phyloP scores from a whole-genome alignment of 2,797 vertebrate species.

The Erethizon dorsatum region DNA sequence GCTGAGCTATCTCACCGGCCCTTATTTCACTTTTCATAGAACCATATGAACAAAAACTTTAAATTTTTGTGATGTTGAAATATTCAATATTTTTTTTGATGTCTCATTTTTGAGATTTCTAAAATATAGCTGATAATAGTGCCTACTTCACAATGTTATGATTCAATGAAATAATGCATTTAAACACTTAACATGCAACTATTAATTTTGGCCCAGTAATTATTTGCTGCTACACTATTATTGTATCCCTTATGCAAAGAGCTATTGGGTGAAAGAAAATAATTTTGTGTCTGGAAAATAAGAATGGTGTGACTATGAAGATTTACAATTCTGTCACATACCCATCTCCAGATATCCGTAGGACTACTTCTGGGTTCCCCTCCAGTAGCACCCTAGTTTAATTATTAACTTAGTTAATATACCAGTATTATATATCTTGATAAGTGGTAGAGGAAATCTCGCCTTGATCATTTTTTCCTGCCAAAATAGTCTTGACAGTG shows the following conservation, averaged over 20 bases:
- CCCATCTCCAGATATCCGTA: neutral
- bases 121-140: neutral
- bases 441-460: neutral
- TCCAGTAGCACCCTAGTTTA: neutral
- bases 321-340: conserved; percentile 7
- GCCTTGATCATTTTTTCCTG: neutral
- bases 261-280: conserved; percentile 7
- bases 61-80: neutral
- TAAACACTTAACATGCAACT: neutral
- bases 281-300: conserved; percentile 34
- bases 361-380: neutral
- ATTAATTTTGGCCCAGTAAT: conserved; percentile 40
- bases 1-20: no score
- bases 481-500: neutral
- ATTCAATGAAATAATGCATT: neutral
- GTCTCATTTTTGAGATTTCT: conserved; percentile 16
- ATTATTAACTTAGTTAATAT: conserved; percentile 35
- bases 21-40: neutral
- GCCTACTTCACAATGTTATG: neutral
- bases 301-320: neutral
- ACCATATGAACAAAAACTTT: neutral
- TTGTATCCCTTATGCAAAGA: neutral
- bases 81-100: neutral
- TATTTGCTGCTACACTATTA: conserved; percentile 31
- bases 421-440: neutral